Percentiles rank a stretch among this genome's conserved stretches.
Evolutionary conservation across 1,140 invertebrate species (phyloP).

Genomic region (Globodera rostochiensis): DNA sequence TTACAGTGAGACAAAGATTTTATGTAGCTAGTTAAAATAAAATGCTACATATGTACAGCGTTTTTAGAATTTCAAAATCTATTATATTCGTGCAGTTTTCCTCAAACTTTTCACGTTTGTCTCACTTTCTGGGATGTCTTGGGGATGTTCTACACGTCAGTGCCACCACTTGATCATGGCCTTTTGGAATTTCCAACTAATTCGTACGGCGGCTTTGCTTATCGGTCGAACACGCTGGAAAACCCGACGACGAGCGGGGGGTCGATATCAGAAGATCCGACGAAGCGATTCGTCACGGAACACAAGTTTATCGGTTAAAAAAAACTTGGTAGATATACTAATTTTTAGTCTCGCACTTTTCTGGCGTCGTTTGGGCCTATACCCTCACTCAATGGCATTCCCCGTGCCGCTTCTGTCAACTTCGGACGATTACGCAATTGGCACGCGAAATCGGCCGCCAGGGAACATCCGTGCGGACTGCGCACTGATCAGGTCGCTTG

Average conservation of each 20-base stretch:
- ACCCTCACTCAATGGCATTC: not conserved
- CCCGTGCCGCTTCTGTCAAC: slow-evolving; percentile 6
- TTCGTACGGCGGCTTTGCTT: slow-evolving; percentile 24
- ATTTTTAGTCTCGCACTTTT: slow-evolving; percentile 23
- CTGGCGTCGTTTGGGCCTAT: slow-evolving; percentile 19
- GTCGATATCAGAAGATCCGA: not conserved
- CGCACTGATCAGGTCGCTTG: slow-evolving; percentile 1
- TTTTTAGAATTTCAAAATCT: not conserved
- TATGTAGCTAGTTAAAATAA: no score
- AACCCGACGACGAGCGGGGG: not conserved
- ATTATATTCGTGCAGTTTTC: not conserved
- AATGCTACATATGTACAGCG: not conserved
- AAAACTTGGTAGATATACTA: not conserved
- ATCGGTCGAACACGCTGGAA: slow-evolving; percentile 12
- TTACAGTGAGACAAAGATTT: no score
- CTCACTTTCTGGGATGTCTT: slow-evolving; percentile 2
- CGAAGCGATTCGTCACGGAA: slow-evolving; percentile 17
- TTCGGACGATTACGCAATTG: not conserved
- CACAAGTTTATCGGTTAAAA: slow-evolving; percentile 1
- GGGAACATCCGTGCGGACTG: slow-evolving; percentile 19
- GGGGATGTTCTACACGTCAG: slow-evolving; percentile 25
- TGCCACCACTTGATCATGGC: slow-evolving; percentile 14
- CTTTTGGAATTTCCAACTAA: slow-evolving; percentile 15
- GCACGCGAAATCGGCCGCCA: slow-evolving; percentile 16
- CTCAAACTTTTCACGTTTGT: not conserved